Base-by-base conservation (phyloP, 2,113 vertebrate genomes). In the Chionomys nivalis region DNA sequence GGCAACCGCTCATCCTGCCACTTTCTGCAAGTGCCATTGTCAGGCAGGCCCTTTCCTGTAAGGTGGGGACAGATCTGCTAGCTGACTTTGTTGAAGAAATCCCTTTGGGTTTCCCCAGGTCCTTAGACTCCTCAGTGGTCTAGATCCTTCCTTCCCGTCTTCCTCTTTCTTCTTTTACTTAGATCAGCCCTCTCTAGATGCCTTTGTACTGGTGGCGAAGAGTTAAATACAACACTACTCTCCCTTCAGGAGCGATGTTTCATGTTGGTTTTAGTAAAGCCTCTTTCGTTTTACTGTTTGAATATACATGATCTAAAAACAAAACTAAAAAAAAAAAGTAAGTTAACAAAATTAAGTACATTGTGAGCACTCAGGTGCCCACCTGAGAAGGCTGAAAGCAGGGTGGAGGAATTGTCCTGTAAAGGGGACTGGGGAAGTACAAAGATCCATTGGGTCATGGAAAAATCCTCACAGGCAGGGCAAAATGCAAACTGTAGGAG, bases 241-340 rank as follows among this genome's bases (percentile, higher is more conserved):
- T 36, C 21, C 81, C 3, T 88, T 85, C 55, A 91, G 79, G 44
- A 92, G 33, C 11, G 73, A 21, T 82, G 52, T 33, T 87, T 89
- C 24, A 94, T 4, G 11, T 42, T 89, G 44, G 23, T 14, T 88
- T 83, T 66, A 76, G 33, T 5, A 76, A 91, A 94, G 89, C 9
- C 14, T 39, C 52, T 92, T 77, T 82, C 5, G n/a, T 89, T 94
- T 72, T 82, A 76, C 28, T 68, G 72, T 95, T 94, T 93, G 26
- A 95, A 91, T 47, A 91, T 47, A 63, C 28, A 58, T 44, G 28
- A 58, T 85, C 70, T 33, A 28, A 86, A 96, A 12, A 17, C 28
- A 66, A 77, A 72, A 85, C n/a, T 61, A 13, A 88, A 87, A 87
- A 44, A 90, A 87, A 87, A 44, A 66, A 85, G 26, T 33, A 90